Conservation (phyloP, 92 coral and sea anemone species). For the Porites lobata region DNA sequence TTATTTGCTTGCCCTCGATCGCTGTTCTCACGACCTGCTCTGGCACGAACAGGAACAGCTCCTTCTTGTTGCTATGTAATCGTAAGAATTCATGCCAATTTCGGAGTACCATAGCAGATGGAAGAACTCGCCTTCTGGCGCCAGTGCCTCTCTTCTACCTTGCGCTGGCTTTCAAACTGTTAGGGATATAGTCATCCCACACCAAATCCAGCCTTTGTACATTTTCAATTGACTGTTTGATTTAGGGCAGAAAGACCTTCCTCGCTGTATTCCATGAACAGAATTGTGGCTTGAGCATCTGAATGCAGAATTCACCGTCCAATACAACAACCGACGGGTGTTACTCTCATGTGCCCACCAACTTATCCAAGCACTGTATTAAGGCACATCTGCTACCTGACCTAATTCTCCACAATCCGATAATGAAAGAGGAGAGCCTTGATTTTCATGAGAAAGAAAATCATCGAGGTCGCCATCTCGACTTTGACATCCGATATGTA, state of each 20-base stretch:
- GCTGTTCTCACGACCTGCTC: neutral
- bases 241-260: neutral
- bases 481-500: no score
- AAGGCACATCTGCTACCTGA: no score
- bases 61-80: neutral
- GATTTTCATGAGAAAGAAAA: no score
- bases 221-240: neutral
- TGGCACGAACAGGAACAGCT: constrained; percentile 5
- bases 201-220: constrained; percentile 9
- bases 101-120: neutral
- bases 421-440: no score
- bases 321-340: no score
- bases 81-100: constrained; percentile 16
- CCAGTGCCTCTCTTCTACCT: constrained; percentile 8
- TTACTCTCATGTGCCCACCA: no score
- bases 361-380: no score
- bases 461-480: no score
- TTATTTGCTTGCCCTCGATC: neutral
- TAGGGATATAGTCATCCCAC: constrained; percentile 19
- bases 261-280: neutral
- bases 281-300: neutral
- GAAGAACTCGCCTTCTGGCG: constrained; percentile 12
- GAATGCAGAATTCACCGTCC: neutral
- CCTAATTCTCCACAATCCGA: no score
- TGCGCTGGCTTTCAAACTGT: constrained; percentile 1